Conservation (phyloP, 2,888 invertebrate genomes). For the Nomada fabriciana region DNA sequence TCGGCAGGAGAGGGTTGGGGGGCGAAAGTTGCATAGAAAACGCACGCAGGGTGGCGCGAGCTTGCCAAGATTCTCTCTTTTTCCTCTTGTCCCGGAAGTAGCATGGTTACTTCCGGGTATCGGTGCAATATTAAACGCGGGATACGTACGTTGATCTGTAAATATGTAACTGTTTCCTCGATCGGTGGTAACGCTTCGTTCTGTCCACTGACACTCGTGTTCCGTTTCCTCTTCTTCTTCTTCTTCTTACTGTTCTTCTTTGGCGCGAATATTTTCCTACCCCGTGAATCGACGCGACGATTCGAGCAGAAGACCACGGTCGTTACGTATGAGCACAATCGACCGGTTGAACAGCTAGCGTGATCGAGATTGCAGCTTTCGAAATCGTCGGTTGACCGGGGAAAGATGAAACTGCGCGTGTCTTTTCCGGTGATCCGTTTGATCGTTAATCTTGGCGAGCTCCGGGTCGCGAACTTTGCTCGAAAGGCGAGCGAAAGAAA, state of each 20-base stretch:
- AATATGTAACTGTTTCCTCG: conserved; percentile 49
- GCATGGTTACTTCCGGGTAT: conserved; percentile 19
- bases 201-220: conserved; percentile 33
- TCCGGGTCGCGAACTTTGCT: conserved; percentile 39
- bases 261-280: conserved; percentile 11
- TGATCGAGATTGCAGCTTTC: neutral
- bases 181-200: conserved; percentile 47
- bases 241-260: neutral
- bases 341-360: conserved; percentile 21
- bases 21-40: conserved; percentile 5
- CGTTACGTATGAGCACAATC: conserved; percentile 26
- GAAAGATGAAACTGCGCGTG: conserved; percentile 10
- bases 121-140: conserved; percentile 14
- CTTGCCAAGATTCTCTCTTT: conserved; percentile 69
- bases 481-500: neutral
- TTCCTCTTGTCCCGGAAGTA: conserved; percentile 18
- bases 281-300: conserved; percentile 1
- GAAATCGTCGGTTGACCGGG: conserved; percentile 1
- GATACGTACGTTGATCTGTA: conserved; percentile 41
- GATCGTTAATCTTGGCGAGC: conserved; percentile 68
- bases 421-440: conserved; percentile 19
- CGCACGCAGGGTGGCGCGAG: conserved; percentile 60
- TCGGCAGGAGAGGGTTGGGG: neutral
- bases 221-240: conserved; percentile 30
- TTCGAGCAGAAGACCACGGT: conserved; percentile 22